Evolutionary conservation across 2,113 vertebrate species (phyloP).

Genomic region (Eudyptes chrysolophus): DNA sequence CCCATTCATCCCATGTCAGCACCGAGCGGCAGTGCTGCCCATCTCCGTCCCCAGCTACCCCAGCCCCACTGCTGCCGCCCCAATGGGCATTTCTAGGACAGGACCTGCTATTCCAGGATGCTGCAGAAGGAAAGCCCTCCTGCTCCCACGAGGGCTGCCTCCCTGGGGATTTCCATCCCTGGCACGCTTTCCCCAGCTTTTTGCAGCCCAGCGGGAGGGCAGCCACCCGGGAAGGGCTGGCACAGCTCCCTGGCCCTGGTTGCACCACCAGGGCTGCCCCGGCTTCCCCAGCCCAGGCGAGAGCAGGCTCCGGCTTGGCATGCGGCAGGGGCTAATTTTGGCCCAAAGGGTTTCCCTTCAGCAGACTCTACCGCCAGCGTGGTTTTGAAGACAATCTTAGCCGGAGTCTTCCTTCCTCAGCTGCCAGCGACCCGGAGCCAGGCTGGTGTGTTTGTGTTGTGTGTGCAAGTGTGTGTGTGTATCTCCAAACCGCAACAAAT

Average conservation of each 20-base stretch:
- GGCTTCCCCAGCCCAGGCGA: background rate
- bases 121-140: background rate
- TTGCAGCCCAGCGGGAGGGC: background rate
- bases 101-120: background rate
- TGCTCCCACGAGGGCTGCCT: rapidly evolving
- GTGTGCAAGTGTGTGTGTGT: constrained; percentile 35
- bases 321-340: constrained; percentile 25
- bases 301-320: background rate
- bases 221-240: constrained; percentile 9
- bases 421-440: background rate
- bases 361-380: background rate
- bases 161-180: background rate
- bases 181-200: background rate
- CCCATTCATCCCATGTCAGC: background rate
- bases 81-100: background rate
- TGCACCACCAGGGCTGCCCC: background rate
- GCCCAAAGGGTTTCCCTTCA: constrained; percentile 54
- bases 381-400: constrained; percentile 59
- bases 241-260: background rate
- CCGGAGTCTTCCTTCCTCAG: constrained; percentile 19
- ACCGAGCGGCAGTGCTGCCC: rapidly evolving
- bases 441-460: constrained; percentile 55
- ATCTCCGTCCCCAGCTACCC: rapidly evolving
- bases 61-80: background rate
- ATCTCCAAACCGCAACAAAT: constrained; percentile 71